Evolutionary conservation across 2,797 vertebrate species (phyloP).

Genomic region (Myotis vivesi): DNA sequence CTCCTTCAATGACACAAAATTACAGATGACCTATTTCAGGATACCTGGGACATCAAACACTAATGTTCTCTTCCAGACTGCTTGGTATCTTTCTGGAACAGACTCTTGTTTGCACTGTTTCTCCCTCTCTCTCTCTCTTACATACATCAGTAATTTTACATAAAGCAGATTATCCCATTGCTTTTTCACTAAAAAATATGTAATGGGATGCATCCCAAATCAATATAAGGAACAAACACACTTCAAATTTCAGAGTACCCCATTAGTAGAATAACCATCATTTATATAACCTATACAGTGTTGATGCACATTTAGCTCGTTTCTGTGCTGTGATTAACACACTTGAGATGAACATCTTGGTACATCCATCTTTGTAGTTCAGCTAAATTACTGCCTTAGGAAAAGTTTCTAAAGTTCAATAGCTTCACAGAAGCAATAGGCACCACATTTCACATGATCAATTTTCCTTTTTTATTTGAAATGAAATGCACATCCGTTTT

Average conservation of each 20-base stretch:
- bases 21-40: not conserved
- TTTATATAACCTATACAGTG: slow-evolving; percentile 44
- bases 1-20: not conserved
- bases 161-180: not conserved
- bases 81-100: not conserved
- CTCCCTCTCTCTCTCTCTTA: not conserved
- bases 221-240: not conserved
- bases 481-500: slow-evolving; percentile 20
- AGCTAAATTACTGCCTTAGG: slow-evolving; percentile 48
- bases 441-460: slow-evolving; percentile 43
- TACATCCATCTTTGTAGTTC: slow-evolving; percentile 31
- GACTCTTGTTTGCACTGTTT: not conserved
- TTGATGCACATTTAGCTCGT: slow-evolving; percentile 32
- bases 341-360: slow-evolving; percentile 40
- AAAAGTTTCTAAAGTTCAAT: slow-evolving; percentile 44
- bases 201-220: slow-evolving; percentile 5
- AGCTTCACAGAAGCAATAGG: not conserved
- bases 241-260: not conserved
- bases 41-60: not conserved
- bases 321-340: slow-evolving; percentile 69
- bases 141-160: not conserved
- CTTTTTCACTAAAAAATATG: slow-evolving; percentile 52
- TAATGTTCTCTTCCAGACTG: not conserved
- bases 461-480: slow-evolving; percentile 59
- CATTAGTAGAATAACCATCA: slow-evolving; percentile 26